These are phyloP conservation scores for Drosophila gaucha DNA, from an alignment of 2,888 invertebrate genomes.

Conservation along the genomic window DNA sequence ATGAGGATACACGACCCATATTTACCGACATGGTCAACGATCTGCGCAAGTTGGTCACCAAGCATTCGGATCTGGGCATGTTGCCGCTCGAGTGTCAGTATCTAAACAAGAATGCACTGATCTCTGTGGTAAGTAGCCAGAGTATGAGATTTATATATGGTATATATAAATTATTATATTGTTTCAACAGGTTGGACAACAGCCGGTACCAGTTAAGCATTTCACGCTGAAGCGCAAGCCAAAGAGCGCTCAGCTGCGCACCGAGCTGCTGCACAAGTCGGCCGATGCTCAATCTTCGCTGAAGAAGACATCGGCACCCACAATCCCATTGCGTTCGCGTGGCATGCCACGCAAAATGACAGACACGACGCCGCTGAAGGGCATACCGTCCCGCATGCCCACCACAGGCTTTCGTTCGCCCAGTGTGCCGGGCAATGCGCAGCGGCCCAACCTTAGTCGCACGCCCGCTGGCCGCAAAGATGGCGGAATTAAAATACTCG, in stretches of 20 bases:
- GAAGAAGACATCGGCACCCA: slow-evolving; percentile 94
- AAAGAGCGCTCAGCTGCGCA: slow-evolving; percentile 95
- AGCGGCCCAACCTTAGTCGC: slow-evolving; percentile 86
- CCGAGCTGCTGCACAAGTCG: slow-evolving; percentile 96
- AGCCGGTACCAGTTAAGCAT: slow-evolving; percentile 94
- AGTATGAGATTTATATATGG: background rate
- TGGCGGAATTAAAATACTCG: slow-evolving; percentile 96
- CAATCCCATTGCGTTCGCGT: slow-evolving; percentile 93
- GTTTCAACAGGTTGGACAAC: slow-evolving; percentile 88
- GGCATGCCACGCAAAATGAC: slow-evolving; percentile 98
- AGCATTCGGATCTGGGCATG: slow-evolving; percentile 94
- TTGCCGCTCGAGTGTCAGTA: slow-evolving; percentile 98
- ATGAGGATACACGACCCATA: slow-evolving; percentile 95
- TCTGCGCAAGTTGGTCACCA: slow-evolving; percentile 91
- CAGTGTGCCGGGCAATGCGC: slow-evolving; percentile 83
- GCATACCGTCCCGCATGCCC: slow-evolving; percentile 93
- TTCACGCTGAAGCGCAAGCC: slow-evolving; percentile 97
- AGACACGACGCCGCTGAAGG: slow-evolving; percentile 96
- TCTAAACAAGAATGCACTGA: slow-evolving; percentile 95
- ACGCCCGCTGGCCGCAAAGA: slow-evolving; percentile 91
- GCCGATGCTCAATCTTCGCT: slow-evolving; percentile 94
- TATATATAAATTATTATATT: background rate
- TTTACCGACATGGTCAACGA: slow-evolving; percentile 96
- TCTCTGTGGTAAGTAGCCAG: slow-evolving; percentile 89
- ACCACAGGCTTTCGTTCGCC: slow-evolving; percentile 87